These are phyloP conservation scores for Zele albiditarsus DNA, from an alignment of 2,888 invertebrate species.

Conservation along the genomic window DNA sequence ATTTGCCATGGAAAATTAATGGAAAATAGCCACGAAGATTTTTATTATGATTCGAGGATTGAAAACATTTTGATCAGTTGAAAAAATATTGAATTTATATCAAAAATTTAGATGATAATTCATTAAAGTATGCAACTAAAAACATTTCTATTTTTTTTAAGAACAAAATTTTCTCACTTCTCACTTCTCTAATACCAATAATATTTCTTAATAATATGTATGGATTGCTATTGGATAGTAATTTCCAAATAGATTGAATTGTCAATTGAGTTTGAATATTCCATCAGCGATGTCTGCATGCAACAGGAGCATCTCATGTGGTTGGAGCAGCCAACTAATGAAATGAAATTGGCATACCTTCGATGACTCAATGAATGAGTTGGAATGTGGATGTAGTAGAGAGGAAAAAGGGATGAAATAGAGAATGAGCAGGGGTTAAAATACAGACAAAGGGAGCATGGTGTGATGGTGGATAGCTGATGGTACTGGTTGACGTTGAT, in stretches of 20 bases:
- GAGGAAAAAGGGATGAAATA: constrained; percentile 35
- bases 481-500: constrained; percentile 3
- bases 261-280: neutral
- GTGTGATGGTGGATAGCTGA: neutral
- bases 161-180: neutral
- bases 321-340: constrained; percentile 52
- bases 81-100: no score
- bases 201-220: neutral
- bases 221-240: neutral
- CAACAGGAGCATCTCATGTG: neutral
- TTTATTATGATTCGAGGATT: no score
- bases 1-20: no score
- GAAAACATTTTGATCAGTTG: no score
- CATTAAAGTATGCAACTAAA: no score
- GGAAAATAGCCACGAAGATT: no score
- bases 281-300: neutral
- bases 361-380: constrained; percentile 48
- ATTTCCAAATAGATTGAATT: constrained; percentile 1
- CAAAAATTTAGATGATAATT: no score
- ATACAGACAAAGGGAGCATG: neutral
- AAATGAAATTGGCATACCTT: constrained; percentile 56
- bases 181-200: neutral
- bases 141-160: neutral
- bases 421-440: neutral
- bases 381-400: constrained; percentile 32